Evolutionary conservation across 1,140 invertebrate genomes (phyloP), one percentile per base, ranked within the genome.

Genomic region (Medauroidea extradentata): DNA sequence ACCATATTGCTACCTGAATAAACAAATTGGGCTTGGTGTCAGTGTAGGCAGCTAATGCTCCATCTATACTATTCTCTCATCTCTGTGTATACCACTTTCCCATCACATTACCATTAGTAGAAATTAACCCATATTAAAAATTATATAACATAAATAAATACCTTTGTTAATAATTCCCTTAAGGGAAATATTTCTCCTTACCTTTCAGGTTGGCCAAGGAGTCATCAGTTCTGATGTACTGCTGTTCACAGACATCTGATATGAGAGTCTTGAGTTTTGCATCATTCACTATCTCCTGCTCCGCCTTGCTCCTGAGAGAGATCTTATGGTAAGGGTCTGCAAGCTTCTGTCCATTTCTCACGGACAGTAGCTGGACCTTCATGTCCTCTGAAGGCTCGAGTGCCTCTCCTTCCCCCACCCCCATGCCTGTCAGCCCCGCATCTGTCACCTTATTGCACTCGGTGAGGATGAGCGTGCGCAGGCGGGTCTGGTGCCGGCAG

Each of bases 391-490:
- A 61, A 13, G 48, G 44, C 52, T 65, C 63, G 59, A 69, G 65
- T 67, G 59, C 41, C 51, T 65, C 56, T 68, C 64, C 38, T 69
- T 69, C 67, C 63, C 75, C 58, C 73, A 75, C 77, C 52, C 74
- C 75, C 78, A 85, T 82, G 41, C 84, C 83, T 29, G 83, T 84
- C 1, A 90, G 69, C 3, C 86, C 87, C 25, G 79, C 79, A 71
- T 89, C 86, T 53, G 78, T 78, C 41, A 89, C 79, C 67, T 81
- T 77, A 44, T 82, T 80, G 70, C 87, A 89, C 63, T 82, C 79
- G 60, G 80, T 83, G 34, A 89, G 71, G 48, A 81, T 79, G 43
- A 90, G 75, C 42, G 71, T 80, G 16, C 80, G 74, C 19, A 90
- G 71, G 57, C 77, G 70, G 46, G 79, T 67, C 65, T 87, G 75